A percentile compares a stretch with the other conserved stretches of the same genome.
phyloP scores from a whole-genome alignment of 2,113 vertebrate species.

The Embiotoca jacksoni region DNA sequence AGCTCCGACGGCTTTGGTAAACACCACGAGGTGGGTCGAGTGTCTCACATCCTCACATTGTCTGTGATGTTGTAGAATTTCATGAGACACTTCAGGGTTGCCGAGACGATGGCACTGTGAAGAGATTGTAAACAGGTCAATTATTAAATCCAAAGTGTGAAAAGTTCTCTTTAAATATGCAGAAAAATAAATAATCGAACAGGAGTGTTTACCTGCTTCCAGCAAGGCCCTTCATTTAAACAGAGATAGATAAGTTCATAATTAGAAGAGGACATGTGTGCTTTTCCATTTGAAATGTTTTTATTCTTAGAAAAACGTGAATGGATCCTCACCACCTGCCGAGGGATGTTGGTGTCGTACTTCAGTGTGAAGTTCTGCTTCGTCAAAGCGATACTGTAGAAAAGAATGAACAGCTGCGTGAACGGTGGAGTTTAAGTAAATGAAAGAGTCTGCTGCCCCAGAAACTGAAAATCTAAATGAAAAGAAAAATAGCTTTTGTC shows the following conservation, averaged over 20 bases:
- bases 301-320: background rate
- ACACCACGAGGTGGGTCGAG: too few species aligned
- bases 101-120: slow-evolving; percentile 86
- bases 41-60: slow-evolving; percentile 68
- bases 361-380: slow-evolving; percentile 90
- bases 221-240: slow-evolving; percentile 83
- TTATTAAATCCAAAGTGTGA: background rate
- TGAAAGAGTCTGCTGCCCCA: background rate
- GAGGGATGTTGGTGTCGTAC: slow-evolving; percentile 89
- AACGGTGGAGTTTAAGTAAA: background rate
- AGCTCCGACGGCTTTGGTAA: background rate
- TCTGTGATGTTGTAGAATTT: slow-evolving; percentile 89
- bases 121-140: background rate
- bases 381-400: slow-evolving; percentile 85
- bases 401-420: background rate
- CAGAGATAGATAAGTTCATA: slow-evolving; percentile 12
- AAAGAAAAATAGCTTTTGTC: too few species aligned
- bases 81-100: slow-evolving; percentile 87
- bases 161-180: background rate
- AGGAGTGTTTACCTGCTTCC: slow-evolving; percentile 84
- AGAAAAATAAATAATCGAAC: background rate
- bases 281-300: too few species aligned
- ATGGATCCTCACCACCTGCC: slow-evolving; percentile 85
- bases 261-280: background rate
- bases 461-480: too few species aligned